Conservation (phyloP, 2,113 vertebrate species). For the Syrmaticus mikado region DNA sequence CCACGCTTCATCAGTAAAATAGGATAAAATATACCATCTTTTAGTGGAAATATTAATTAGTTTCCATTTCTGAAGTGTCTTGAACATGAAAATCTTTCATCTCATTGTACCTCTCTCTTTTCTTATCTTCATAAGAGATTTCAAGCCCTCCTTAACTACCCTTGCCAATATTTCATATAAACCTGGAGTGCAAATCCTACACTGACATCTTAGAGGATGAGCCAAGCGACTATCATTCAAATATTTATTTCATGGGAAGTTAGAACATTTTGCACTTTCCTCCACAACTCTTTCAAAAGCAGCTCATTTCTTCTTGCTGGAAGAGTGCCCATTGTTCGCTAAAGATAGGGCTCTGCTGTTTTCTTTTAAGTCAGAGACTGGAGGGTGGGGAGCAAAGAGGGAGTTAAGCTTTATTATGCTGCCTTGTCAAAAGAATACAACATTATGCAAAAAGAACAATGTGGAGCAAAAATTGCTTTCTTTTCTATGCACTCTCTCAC, state of each 20-base stretch:
- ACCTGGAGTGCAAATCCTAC: background rate
- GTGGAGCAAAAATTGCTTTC: slow-evolving; percentile 69
- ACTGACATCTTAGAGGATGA: background rate
- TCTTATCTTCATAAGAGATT: background rate
- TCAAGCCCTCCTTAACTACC: background rate
- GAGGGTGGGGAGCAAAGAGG: slow-evolving; percentile 36
- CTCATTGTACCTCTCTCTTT: background rate
- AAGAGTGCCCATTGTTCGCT: slow-evolving; percentile 75
- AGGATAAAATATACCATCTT: slow-evolving; percentile 12
- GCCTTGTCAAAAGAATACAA: slow-evolving; percentile 74
- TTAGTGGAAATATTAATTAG: slow-evolving; percentile 21
- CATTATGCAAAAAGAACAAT: slow-evolving; percentile 71
- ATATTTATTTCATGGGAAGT: slow-evolving; percentile 58
- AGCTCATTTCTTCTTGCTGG: slow-evolving; percentile 72
- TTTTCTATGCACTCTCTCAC: slow-evolving; percentile 39
- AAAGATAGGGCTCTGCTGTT: slow-evolving; percentile 77
- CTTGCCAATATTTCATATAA: background rate
- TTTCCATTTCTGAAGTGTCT: background rate
- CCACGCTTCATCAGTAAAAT: background rate
- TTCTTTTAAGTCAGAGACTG: slow-evolving; percentile 73
- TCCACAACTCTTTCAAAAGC: slow-evolving; percentile 74
- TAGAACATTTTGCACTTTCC: slow-evolving; percentile 77
- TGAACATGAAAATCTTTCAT: background rate
- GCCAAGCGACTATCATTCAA: slow-evolving; percentile 66
- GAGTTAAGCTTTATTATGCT: slow-evolving; percentile 72